Conservation (phyloP, 2,888 invertebrate genomes). For the Matsumyia berberina region DNA sequence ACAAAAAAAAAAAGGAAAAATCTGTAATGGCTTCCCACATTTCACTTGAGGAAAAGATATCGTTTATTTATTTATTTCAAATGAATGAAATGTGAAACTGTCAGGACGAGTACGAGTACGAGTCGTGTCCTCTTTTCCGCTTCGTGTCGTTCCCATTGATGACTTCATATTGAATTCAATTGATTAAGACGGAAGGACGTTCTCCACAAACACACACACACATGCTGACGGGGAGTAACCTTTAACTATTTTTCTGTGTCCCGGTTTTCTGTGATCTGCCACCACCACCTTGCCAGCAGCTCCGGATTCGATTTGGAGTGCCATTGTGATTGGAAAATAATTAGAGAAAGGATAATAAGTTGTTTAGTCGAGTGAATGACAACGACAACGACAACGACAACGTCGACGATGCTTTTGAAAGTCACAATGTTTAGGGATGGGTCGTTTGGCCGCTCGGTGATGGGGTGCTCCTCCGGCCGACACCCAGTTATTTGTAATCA, state of each 20-base stretch:
- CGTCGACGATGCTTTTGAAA: slow-evolving; percentile 32
- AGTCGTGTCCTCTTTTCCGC: slow-evolving; percentile 55
- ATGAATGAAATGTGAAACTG: slow-evolving; percentile 71
- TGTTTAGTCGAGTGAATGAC: slow-evolving; percentile 20
- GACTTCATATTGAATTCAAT: slow-evolving; percentile 70
- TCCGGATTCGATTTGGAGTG: slow-evolving; percentile 37
- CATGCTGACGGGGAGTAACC: slow-evolving; percentile 36
- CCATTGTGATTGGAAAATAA: slow-evolving; percentile 55
- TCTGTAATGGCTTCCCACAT: slow-evolving; percentile 61
- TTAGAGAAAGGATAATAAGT: slow-evolving; percentile 50
- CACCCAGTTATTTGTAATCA: slow-evolving; percentile 16
- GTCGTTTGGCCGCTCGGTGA: neutral
- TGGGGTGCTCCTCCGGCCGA: slow-evolving; percentile 9
- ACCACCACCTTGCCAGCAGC: neutral
- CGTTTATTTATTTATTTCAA: slow-evolving; percentile 71
- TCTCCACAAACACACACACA: slow-evolving; percentile 29
- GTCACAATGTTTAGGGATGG: slow-evolving; percentile 2
- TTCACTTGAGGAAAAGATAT: slow-evolving; percentile 36
- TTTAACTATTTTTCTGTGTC: slow-evolving; percentile 27
- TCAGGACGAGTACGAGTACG: slow-evolving; percentile 54
- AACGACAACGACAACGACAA: slow-evolving; percentile 3
- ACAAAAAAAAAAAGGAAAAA: neutral
- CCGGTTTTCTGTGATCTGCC: slow-evolving; percentile 8
- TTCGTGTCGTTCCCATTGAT: slow-evolving; percentile 62
- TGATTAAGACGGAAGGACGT: slow-evolving; percentile 60